Base-by-base conservation (phyloP, 2,888 invertebrate genomes). In the Baccha elongata region DNA sequence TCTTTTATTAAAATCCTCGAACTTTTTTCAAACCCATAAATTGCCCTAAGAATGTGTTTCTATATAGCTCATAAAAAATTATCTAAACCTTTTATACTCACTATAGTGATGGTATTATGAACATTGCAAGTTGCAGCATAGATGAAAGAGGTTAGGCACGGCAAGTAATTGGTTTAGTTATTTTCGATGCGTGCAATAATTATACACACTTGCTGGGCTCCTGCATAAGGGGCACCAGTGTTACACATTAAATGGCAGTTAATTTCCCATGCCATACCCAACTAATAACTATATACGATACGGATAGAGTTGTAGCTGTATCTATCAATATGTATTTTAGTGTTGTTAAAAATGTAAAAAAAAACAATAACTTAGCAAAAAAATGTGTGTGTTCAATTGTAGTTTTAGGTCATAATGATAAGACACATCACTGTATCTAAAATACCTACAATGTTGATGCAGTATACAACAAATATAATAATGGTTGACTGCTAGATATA, bases 341-440 rank as follows among this genome's bases (percentile, higher is more conserved):
- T 37, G 40, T 15, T 15, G 55, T 40, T 15, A 5, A 46, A 48
- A 10, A 26, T 0, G 8, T 6, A 50, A 15, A 50, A 2, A n/a
- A 72, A 50, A 67, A 52, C 52, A 44, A 72, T 67, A 44, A 42
- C 19, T 42, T 4, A 32, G 37, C 11, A 4, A 46, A 73, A 79
- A 79, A n/a, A n/a, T n/a, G n/a, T 67, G 79, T 79, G 60, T 73
- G 67, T 73, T 79, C 73, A 73, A 79, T 71, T 81, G 71, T 17
- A 60, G 40, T 81, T 81, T 81, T 83, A 78, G 81, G 81, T 83
- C 81, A 83, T 50, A 72, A 67, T 78, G 81, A 83, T 83, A 83
- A 83, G 37, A 53, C 44, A 11, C n/a, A 8, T n/a, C n/a, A 35
- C 17, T 13, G 35, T 40, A 11, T 10, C 10, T 48, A 15, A 29